phyloP scores from a whole-genome alignment of 2,797 vertebrate species.

The Mus caroli region DNA sequence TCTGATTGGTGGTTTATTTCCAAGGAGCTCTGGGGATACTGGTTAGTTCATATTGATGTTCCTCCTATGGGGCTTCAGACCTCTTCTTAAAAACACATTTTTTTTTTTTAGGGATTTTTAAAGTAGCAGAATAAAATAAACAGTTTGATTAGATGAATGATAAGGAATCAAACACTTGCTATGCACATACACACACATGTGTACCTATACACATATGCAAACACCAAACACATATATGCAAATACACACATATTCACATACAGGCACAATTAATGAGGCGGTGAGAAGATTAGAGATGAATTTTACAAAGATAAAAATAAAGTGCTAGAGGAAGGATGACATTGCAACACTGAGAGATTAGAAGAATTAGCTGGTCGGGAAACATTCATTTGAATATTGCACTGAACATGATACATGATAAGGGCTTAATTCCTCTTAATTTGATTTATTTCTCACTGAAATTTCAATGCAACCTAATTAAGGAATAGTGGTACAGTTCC shows the following conservation, averaged over 20 bases:
- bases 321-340: constrained; percentile 8
- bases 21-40: too few relatives aligned
- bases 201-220: not conserved
- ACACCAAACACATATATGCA: not conserved
- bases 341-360: constrained; percentile 49
- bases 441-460: constrained; percentile 45
- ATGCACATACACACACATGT: not conserved
- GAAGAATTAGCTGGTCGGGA: constrained; percentile 55
- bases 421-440: not conserved
- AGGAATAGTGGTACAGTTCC: not conserved
- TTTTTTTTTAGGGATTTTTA: not conserved
- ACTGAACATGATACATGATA: constrained; percentile 35
- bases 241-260: not conserved
- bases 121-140: not conserved
- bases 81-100: not conserved
- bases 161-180: not conserved
- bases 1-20: too few relatives aligned
- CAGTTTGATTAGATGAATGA: constrained; percentile 19
- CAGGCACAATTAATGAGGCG: not conserved
- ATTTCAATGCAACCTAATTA: constrained; percentile 24
- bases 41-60: too few relatives aligned
- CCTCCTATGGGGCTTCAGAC: too few relatives aligned
- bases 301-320: constrained; percentile 66
- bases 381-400: not conserved
- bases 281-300: constrained; percentile 68